Evolutionary conservation across 2,888 invertebrate species (phyloP), one percentile per base, ranked within the genome.

Genomic region (Ephialtes manifestator): DNA sequence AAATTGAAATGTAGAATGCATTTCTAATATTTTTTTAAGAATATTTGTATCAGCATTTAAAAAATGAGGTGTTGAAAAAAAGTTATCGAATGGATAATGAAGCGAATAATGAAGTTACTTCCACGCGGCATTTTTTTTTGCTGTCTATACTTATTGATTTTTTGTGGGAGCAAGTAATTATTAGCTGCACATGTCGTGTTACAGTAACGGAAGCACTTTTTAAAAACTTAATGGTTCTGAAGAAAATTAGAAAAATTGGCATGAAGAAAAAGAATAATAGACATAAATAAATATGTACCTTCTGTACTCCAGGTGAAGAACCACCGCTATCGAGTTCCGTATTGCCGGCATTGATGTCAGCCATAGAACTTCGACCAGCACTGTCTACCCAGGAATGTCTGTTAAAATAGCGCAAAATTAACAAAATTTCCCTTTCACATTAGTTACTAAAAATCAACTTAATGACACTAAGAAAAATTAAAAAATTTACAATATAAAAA

Each of bases 261-360:
- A 11, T 53, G 8, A 15, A 15, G 65, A 51, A 39, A 39, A 53
- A n/a, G 67, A 24, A 55, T 20, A 24, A 28, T 11, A 43, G 51
- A 31, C 35, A 31, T 2, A 15, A 11, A 31, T 20, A 15, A 60
- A n/a, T 70, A 93, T 93, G 92, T 91, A 97, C 97, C 95, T 96
- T 95, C 87, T 96, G 96, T 65, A 97, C 96, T n/a, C 97, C 97
- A 0, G 99, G 99, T 28, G 99, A 98, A 91, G 98, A 98, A 88
- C 96, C 96, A 0, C 97, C 97, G 93, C 98, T 98, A 93, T 99
- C 99, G 80, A 97, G 95, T 91, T 99, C 99, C 3, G 90, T 89
- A 51, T 81, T 90, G 63, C 90, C 92, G 15, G 92, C 91, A 83
- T 93, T 93, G 71, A 94, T 93, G 72, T 94, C 94, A 5, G 89